Percentiles rank a stretch among this genome's conserved stretches.
phyloP scores from a whole-genome alignment of 2,113 vertebrate species.

The Corythornis madagascariensis region DNA sequence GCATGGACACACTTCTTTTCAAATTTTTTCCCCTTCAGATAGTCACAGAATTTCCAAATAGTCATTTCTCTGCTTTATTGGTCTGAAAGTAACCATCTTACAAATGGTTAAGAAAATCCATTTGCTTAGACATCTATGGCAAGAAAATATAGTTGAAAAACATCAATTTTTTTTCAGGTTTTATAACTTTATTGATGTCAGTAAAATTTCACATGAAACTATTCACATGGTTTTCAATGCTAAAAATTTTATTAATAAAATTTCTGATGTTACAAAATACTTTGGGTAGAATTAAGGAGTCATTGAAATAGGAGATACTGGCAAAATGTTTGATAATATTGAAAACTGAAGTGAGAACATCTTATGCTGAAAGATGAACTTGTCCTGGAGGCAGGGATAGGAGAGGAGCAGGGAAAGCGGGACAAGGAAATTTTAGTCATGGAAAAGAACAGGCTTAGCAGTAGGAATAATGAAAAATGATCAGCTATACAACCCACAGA shows the following conservation, averaged over 20 bases:
- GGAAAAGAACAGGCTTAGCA: neutral
- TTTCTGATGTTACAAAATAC: neutral
- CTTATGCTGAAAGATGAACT: neutral
- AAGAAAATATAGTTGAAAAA: neutral
- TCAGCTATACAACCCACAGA: neutral
- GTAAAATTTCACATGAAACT: neutral
- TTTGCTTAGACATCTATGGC: neutral
- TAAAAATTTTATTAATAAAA: neutral
- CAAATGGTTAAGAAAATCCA: neutral
- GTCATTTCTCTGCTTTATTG: neutral
- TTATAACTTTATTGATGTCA: neutral
- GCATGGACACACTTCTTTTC: neutral
- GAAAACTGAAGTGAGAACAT: neutral
- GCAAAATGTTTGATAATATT: neutral
- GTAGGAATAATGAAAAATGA: neutral
- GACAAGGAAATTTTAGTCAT: neutral
- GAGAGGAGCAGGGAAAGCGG: neutral
- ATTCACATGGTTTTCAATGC: accelerated
- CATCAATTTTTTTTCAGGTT: neutral
- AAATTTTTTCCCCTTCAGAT: neutral
- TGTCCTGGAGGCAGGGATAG: neutral
- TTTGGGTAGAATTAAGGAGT: neutral
- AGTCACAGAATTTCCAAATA: neutral
- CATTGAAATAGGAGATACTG: neutral
- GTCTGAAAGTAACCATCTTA: neutral